phyloP scores from a whole-genome alignment of 2,113 vertebrate species.

The Aplodontia rufa region DNA sequence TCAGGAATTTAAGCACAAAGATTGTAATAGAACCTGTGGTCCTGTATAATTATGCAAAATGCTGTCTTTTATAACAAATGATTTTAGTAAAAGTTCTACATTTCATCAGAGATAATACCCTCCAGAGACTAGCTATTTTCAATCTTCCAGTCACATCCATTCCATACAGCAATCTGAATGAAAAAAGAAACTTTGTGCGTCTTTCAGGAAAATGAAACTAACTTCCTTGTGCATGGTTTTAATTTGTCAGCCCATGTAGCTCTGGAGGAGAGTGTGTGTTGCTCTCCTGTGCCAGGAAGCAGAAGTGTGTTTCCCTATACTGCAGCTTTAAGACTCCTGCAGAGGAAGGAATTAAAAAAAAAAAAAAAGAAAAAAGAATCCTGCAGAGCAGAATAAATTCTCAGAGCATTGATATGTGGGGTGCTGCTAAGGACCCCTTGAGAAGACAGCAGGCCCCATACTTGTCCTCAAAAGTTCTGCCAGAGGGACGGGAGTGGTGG shows the following conservation, averaged over 20 bases:
- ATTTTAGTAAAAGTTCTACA: not conserved
- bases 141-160: not conserved
- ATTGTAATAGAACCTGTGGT: not conserved
- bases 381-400: not conserved
- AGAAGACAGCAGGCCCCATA: not conserved
- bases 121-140: not conserved
- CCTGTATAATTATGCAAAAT: not conserved
- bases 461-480: not conserved
- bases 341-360: too few species aligned
- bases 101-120: not conserved
- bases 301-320: too few species aligned
- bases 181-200: not conserved
- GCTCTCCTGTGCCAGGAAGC: not conserved
- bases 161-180: not conserved
- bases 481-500: too few species aligned
- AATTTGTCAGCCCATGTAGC: fast-evolving
- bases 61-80: not conserved
- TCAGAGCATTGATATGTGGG: not conserved
- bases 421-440: not conserved
- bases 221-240: not conserved
- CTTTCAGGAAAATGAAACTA: conserved; percentile 34
- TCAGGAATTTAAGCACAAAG: not conserved
- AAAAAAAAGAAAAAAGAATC: too few species aligned
- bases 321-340: not conserved
- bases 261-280: not conserved